phyloP scores from a whole-genome alignment of 2,797 vertebrate species.

The Pygocentrus nattereri region DNA sequence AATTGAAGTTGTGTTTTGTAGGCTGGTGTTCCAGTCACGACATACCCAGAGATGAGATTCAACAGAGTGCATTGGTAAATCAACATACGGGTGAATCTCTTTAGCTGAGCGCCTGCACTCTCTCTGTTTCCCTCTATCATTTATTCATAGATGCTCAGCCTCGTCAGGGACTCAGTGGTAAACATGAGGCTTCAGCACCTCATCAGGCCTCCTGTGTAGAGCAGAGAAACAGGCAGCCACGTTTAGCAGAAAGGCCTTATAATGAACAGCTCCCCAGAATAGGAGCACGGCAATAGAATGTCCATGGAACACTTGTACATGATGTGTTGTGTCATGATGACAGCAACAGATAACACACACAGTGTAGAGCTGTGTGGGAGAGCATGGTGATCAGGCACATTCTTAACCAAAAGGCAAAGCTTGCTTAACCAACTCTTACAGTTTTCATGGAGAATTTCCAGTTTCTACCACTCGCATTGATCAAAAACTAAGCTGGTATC shows the following conservation, averaged over 20 bases:
- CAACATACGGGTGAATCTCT: not conserved
- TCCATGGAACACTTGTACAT: not conserved
- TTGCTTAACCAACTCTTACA: not conserved
- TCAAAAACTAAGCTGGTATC: not conserved
- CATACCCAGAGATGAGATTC: not conserved
- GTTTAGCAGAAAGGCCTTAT: slow-evolving; percentile 2
- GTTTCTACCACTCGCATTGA: not conserved
- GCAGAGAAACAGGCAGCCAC: not conserved
- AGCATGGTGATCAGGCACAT: not conserved
- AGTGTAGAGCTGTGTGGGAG: not conserved
- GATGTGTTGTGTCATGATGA: not conserved
- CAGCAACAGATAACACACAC: not conserved
- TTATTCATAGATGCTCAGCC: slow-evolving; percentile 24
- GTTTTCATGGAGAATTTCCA: not conserved
- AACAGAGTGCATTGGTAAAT: not conserved
- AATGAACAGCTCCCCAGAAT: not conserved
- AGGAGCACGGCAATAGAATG: not conserved
- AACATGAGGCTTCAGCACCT: slow-evolving; percentile 16
- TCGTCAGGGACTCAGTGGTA: slow-evolving; percentile 6
- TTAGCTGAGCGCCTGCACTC: not conserved
- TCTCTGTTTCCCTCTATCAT: slow-evolving; percentile 12
- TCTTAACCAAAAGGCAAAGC: not conserved
- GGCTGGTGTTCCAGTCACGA: not conserved
- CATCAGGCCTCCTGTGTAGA: not conserved
- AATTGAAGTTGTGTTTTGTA: not conserved